A percentile compares a stretch with the other conserved stretches of the same genome.
phyloP scores from a whole-genome alignment of 2,888 invertebrate species.

The Tetanocera ferruginea region DNA sequence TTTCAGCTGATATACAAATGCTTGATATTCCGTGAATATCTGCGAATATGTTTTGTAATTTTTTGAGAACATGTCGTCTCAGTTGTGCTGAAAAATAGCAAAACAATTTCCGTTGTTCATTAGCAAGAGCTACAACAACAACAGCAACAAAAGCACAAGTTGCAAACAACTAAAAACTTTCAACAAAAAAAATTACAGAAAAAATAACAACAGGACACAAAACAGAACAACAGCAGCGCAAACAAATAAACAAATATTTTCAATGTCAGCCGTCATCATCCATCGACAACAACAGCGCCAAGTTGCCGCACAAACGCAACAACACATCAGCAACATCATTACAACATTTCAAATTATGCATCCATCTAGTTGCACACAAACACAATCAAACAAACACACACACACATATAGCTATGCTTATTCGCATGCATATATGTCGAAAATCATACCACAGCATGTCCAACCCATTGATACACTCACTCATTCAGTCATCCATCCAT shows the following conservation, averaged over 20 bases:
- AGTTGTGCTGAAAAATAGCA: constrained; percentile 14
- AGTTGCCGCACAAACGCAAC: not conserved
- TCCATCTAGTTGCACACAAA: constrained; percentile 11
- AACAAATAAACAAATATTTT: constrained; percentile 30
- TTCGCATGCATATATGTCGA: not conserved
- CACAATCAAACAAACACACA: constrained; percentile 7
- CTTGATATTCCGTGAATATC: not conserved
- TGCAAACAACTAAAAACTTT: not conserved
- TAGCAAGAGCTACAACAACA: constrained; percentile 40
- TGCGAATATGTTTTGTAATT: constrained; percentile 10
- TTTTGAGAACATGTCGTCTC: constrained; percentile 26
- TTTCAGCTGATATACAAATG: not conserved
- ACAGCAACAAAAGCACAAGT: constrained; percentile 15
- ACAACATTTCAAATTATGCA: constrained; percentile 21
- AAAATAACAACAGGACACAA: not conserved
- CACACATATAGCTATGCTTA: not conserved
- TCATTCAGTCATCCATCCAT: constrained; percentile 7
- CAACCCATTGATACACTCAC: constrained; percentile 26
- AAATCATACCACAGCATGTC: constrained; percentile 5
- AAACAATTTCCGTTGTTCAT: constrained; percentile 1
- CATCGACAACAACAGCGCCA: constrained; percentile 1
- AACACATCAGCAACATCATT: not conserved
- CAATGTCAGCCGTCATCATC: constrained; percentile 33
- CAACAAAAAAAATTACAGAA: not conserved
- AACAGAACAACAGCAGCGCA: constrained; percentile 1